A percentile compares a stretch with the other conserved stretches of the same genome.
phyloP scores from a whole-genome alignment of 2,113 vertebrate genomes.

The Prochilodus magdalenae region DNA sequence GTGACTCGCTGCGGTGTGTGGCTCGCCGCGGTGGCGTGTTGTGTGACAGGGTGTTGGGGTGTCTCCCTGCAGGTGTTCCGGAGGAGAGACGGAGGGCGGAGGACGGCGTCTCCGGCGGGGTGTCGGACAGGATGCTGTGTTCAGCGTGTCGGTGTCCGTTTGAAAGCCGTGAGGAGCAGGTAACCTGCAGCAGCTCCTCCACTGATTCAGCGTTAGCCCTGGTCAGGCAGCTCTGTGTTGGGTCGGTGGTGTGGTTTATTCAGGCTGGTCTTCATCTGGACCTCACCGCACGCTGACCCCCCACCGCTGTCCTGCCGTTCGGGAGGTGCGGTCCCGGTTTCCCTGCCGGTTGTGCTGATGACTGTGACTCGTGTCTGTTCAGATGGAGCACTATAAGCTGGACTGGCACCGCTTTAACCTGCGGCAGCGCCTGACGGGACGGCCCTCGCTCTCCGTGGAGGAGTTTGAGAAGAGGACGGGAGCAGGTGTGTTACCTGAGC shows the following conservation, averaged over 20 bases:
- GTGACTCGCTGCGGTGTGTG: too few relatives aligned
- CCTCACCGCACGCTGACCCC: too few relatives aligned
- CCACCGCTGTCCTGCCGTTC: too few relatives aligned
- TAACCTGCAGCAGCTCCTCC: too few relatives aligned
- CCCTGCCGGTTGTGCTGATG: too few relatives aligned
- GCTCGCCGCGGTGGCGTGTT: too few relatives aligned
- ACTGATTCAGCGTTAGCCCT: too few relatives aligned
- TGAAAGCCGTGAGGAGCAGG: slow-evolving; percentile 89
- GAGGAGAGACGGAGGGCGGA: slow-evolving; percentile 28
- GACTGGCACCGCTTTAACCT: slow-evolving; percentile 98
- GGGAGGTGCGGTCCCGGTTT: too few relatives aligned
- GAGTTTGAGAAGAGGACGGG: slow-evolving; percentile 88
- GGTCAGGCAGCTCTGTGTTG: too few relatives aligned
- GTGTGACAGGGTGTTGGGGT: not conserved
- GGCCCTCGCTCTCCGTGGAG: slow-evolving; percentile 72
- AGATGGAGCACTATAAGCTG: slow-evolving; percentile 94
- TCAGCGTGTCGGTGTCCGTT: slow-evolving; percentile 84
- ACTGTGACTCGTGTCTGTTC: not conserved
- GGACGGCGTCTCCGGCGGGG: slow-evolving; percentile 39
- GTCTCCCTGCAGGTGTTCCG: slow-evolving; percentile 8
- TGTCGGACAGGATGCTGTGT: slow-evolving; percentile 82
- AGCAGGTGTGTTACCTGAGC: slow-evolving; percentile 66
- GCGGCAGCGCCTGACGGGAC: slow-evolving; percentile 83
- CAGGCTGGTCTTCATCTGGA: too few relatives aligned
- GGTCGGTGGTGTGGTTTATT: too few relatives aligned